Percentiles rank a stretch among this genome's conserved stretches.
phyloP scores from a whole-genome alignment of 2,797 vertebrate genomes.

The Stomatorhinus walkeri region DNA sequence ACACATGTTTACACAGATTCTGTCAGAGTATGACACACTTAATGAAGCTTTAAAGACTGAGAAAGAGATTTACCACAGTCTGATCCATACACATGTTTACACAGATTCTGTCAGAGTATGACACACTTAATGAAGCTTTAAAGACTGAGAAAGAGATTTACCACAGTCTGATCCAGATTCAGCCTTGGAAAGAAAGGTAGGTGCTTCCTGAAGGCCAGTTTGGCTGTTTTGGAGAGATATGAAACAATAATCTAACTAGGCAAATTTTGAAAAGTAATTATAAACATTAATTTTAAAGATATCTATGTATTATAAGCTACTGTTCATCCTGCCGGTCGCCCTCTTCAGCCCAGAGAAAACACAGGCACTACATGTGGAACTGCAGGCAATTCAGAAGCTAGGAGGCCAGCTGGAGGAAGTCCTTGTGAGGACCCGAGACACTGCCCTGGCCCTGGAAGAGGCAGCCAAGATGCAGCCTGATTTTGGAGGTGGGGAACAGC shows the following conservation, averaged over 20 bases:
- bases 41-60: constrained; percentile 81
- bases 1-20: constrained; percentile 57
- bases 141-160: constrained; percentile 81
- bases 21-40: constrained; percentile 73
- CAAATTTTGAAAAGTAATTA: background rate
- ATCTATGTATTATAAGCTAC: background rate
- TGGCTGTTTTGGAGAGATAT: background rate
- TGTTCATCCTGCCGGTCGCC: constrained; percentile 1
- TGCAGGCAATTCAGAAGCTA: constrained; percentile 77
- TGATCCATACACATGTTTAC: constrained; percentile 41
- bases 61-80: constrained; percentile 75
- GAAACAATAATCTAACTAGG: too few species aligned
- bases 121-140: constrained; percentile 77
- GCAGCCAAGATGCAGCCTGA: constrained; percentile 59
- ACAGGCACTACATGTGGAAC: constrained; percentile 71
- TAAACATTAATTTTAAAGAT: background rate
- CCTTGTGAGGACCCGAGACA: constrained; percentile 73
- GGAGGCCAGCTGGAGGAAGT: constrained; percentile 81
- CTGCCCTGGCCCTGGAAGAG: constrained; percentile 71
- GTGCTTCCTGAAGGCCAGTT: background rate
- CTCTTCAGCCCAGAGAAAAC: constrained; percentile 64
- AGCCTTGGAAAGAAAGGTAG: constrained; percentile 72
- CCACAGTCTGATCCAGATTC: constrained; percentile 71
- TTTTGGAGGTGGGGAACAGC: constrained; percentile 92
- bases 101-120: constrained; percentile 75